Evolutionary conservation across 1,140 invertebrate species (phyloP), one percentile per base, ranked within the genome.

Genomic region (Myzus persicae): DNA sequence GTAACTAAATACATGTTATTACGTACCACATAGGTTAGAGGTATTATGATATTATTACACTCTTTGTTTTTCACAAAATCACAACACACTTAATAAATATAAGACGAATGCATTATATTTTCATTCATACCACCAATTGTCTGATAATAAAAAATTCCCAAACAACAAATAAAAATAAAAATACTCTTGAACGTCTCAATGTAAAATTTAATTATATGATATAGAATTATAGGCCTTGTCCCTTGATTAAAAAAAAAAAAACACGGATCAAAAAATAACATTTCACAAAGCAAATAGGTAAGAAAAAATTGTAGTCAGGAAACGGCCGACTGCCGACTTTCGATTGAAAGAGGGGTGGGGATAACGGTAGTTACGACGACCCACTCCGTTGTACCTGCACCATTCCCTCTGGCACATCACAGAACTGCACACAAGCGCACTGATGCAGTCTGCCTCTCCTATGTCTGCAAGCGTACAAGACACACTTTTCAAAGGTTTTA

Each of bases 401-500:
- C n/a, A 18, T 76, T n/a, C 59, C 31, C 59, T 76, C 14, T n/a
- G n/a, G n/a, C 59, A 31, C 59, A 14, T 14, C 59, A 14, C 59
- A 18, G 31, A 5, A 67, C 59, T 67, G 22, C 59, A 67, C 59
- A 67, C 59, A 67, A n/a, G 31, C 59, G 11, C 26, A 31, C 26
- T 59, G 54, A 2, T 48, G 48, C n/a, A n/a, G 26, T 42, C 22
- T 84, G 38, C 81, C 8, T 38, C 38, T 40, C 38, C 20, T 40
- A 26, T 26, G 81, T 84, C 22, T 26, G 36, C 38, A 24, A 7
- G 38, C 38, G 82, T 84, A 84, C 40, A 44, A 87, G 85, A 46
- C 82, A 54, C 36, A 46, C 11, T 46, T 67, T 91, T 91, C 90
- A 91, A 91, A 91, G 90, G 90, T 76, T 91, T 91, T 81, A 91